Evolutionary conservation across 2,113 vertebrate genomes (phyloP).

Genomic region (Platanista minor): DNA sequence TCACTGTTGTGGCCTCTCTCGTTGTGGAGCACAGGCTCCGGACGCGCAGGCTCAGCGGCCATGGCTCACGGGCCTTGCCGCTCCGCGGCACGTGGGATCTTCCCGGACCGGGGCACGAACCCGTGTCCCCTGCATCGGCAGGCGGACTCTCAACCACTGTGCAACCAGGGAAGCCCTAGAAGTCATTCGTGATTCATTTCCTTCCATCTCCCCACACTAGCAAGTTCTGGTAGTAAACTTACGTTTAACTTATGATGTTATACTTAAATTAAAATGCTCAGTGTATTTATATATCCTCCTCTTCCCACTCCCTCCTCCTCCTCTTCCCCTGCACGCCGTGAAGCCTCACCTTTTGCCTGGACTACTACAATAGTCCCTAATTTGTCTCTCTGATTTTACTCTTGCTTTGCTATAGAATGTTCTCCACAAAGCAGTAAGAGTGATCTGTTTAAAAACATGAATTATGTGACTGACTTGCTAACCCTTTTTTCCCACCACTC

Average conservation of each 20-base stretch:
- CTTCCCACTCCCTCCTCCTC: background rate
- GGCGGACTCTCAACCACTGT: no score
- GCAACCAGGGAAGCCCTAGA: background rate
- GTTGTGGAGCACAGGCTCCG: no score
- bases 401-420: background rate
- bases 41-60: no score
- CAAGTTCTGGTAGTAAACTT: conserved; percentile 10
- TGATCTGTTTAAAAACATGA: background rate
- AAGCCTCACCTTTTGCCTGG: background rate
- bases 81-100: no score
- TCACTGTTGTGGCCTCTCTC: no score
- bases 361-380: background rate
- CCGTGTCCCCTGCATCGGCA: no score
- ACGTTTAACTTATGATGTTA: background rate
- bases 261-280: background rate
- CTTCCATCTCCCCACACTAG: background rate
- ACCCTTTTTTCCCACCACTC: background rate
- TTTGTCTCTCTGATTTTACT: background rate
- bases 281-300: background rate
- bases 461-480: background rate
- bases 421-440: background rate
- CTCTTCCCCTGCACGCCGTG: background rate
- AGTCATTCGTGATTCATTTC: background rate
- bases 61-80: no score
- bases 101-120: no score